phyloP scores from a whole-genome alignment of 1,140 invertebrate genomes.

The Phymastichus coffea region DNA sequence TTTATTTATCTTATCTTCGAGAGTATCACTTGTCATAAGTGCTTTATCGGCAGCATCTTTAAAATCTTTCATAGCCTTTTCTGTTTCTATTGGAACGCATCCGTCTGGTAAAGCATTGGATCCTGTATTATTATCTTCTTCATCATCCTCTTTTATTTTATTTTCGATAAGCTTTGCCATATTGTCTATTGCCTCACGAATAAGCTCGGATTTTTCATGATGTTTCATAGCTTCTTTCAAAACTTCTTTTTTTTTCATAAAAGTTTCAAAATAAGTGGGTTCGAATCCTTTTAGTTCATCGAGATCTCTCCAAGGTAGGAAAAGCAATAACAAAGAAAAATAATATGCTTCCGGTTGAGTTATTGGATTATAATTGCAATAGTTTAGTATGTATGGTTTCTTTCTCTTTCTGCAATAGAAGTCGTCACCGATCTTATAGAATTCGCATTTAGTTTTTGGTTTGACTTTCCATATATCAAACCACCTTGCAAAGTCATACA shows the following conservation, averaged over 20 bases:
- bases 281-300: constrained; percentile 28
- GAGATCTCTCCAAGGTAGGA: constrained; percentile 37
- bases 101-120: neutral
- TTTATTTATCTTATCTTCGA: constrained; percentile 31
- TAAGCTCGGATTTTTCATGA: constrained; percentile 32
- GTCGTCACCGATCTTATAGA: constrained; percentile 16
- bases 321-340: constrained; percentile 37
- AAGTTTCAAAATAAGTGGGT: constrained; percentile 34
- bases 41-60: constrained; percentile 24
- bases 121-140: constrained; percentile 10
- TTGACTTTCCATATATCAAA: constrained; percentile 15
- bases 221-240: constrained; percentile 31
- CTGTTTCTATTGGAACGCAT: constrained; percentile 24
- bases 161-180: constrained; percentile 30
- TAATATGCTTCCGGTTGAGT: constrained; percentile 37
- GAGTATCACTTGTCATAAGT: constrained; percentile 20
- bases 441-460: constrained; percentile 22
- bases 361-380: constrained; percentile 33
- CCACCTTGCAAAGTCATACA: constrained; percentile 20
- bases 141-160: constrained; percentile 20
- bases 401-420: constrained; percentile 33
- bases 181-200: constrained; percentile 28
- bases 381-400: constrained; percentile 35
- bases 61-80: constrained; percentile 37
- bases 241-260: constrained; percentile 21